These are phyloP conservation scores for Scaptomyza flava DNA, from an alignment of 2,888 invertebrate genomes.

Conservation along the genomic window DNA sequence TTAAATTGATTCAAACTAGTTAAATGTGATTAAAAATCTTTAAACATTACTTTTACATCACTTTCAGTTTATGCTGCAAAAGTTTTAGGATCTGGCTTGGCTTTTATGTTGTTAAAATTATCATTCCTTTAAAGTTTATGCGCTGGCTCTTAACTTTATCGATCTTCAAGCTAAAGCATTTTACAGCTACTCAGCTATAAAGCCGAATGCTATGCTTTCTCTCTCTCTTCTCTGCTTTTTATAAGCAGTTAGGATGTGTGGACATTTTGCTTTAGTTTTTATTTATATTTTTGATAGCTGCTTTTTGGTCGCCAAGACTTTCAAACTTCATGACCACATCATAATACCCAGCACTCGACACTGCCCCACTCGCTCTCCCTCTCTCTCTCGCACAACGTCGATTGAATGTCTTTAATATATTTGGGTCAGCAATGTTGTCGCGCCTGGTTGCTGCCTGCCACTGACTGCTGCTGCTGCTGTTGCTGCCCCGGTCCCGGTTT, in stretches of 20 bases:
- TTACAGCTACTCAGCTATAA: conserved; percentile 7
- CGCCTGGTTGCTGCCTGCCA: conserved; percentile 45
- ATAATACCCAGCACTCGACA: neutral
- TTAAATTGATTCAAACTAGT: too few species aligned
- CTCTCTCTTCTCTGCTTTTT: neutral
- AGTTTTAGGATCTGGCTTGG: neutral
- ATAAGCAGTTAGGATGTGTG: conserved; percentile 14
- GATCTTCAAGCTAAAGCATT: neutral
- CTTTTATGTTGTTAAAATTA: neutral
- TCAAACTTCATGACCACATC: conserved; percentile 19
- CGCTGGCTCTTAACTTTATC: neutral
- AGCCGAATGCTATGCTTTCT: conserved; percentile 4
- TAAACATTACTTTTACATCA: too few species aligned
- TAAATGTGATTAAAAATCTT: too few species aligned
- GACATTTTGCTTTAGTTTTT: conserved; percentile 7
- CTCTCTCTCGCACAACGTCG: conserved; percentile 26
- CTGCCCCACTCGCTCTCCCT: neutral
- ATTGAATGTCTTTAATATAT: conserved; percentile 72
- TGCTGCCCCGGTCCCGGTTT: conserved; percentile 61
- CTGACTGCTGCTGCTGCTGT: conserved; percentile 13
- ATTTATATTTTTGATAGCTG: neutral
- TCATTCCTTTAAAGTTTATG: neutral
- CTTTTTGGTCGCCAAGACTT: conserved; percentile 19
- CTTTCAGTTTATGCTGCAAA: neutral
- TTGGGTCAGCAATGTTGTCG: conserved; percentile 75